Base-by-base conservation (phyloP, 2,113 vertebrate species). In the Sceloporus undulatus region DNA sequence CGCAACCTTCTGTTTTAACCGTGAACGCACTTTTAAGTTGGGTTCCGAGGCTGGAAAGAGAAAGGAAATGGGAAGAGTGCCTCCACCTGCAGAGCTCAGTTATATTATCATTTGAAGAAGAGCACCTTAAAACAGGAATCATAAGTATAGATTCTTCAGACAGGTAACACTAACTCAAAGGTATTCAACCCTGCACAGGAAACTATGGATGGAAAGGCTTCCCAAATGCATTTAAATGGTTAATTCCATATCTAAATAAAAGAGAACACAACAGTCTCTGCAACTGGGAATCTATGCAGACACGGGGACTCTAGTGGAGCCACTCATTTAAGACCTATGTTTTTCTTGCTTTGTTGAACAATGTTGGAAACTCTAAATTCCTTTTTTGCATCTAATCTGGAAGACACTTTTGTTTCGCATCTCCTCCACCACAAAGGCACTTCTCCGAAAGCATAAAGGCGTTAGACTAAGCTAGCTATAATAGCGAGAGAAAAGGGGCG, bases 1-100 rank as follows among this genome's bases (percentile, higher is more conserved):
- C 0, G 98, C 98, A 85, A 99, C 98, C 95, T 99, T 99, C 96
- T 99, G 98, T 96, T 99, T 99, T 97, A 99, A 97, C 92, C 98
- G 96, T 0, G 98, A 99, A 29, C 98, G 98, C 71, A 99, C 98
- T 95, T 99, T 99, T 95, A 99, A 95, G 96, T 99, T 99, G 79
- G 98, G 98, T 94, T 99, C 98, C 0, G 98, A 99, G 62, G 98
- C 98, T 99, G 87, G 4, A 27, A 87, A 27, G 52, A 40, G 54
- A 42, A n/a, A 52, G 29, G 38, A 27, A 10, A 7, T 38, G 10
- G 13, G 38, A 13, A 18, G 68, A 29, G 59, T 70, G 29, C 16
- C n/a, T 71, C 11, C 42, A 71, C 48, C 71, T 38, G 38, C 5
- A 34, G 42, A 56, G 5, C 19, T 79, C n/a, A 59, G 2, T 42